Evolutionary conservation across 1,140 invertebrate species (phyloP).

Genomic region (Drosophila auraria): DNA sequence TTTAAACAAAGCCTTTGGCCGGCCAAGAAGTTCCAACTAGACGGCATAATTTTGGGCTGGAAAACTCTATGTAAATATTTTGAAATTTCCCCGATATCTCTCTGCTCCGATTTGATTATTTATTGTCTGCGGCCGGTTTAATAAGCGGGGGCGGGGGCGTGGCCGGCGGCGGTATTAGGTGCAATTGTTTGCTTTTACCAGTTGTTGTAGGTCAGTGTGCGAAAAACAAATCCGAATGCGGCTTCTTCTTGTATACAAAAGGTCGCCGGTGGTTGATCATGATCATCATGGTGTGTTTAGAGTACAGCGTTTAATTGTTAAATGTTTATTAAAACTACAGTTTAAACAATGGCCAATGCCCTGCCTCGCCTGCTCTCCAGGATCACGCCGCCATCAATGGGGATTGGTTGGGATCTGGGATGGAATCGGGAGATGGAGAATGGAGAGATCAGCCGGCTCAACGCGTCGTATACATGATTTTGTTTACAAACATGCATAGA

Average conservation of each 20-base stretch:
- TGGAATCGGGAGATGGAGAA: conserved; percentile 45
- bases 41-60: conserved; percentile 62
- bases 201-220: conserved; percentile 84
- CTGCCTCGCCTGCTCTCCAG: conserved; percentile 6
- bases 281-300: conserved; percentile 74
- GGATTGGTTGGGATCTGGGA: conserved; percentile 44
- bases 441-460: conserved; percentile 35
- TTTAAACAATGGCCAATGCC: conserved; percentile 72
- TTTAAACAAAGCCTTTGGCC: conserved; percentile 62
- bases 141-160: conserved; percentile 38
- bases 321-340: conserved; percentile 82
- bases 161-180: conserved; percentile 32
- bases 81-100: conserved; percentile 45
- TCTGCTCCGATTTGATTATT: conserved; percentile 72
- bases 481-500: conserved; percentile 80
- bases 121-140: conserved; percentile 64
- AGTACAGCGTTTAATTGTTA: conserved; percentile 80
- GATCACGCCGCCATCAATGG: conserved; percentile 55
- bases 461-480: conserved; percentile 81
- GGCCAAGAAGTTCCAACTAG: conserved; percentile 59
- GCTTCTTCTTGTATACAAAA: conserved; percentile 73
- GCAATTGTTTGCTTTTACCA: conserved; percentile 75
- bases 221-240: conserved; percentile 70
- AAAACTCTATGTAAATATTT: conserved; percentile 77
- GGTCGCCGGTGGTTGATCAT: conserved; percentile 22